Evolutionary conservation across 2,113 vertebrate genomes (phyloP).

Genomic region (Fregata magnificens): DNA sequence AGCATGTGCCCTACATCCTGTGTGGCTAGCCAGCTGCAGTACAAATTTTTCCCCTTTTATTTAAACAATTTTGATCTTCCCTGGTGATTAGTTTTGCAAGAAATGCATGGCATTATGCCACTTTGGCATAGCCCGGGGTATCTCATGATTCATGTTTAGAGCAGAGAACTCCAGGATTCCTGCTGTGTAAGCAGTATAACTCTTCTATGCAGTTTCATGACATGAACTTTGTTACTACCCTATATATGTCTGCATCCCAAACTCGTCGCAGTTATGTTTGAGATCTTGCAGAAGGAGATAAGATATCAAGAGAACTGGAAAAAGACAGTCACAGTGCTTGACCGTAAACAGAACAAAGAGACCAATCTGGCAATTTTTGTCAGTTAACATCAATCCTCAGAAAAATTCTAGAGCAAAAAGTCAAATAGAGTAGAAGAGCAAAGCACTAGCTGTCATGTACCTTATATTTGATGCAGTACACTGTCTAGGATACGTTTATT

Average conservation of each 20-base stretch:
- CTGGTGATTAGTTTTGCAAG: not conserved
- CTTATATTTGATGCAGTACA: not conserved
- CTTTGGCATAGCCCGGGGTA: not conserved
- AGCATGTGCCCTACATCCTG: not conserved
- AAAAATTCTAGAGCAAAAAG: conserved; percentile 22
- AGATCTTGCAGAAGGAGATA: not conserved
- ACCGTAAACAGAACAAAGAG: not conserved
- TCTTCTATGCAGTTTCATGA: not conserved
- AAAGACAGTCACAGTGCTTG: not conserved
- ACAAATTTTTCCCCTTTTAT: not conserved
- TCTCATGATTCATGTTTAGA: not conserved
- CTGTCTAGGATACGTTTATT: not conserved
- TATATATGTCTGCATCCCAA: not conserved
- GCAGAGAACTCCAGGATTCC: not conserved
- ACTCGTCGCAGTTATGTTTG: not conserved
- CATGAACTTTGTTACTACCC: not conserved
- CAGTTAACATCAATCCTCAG: conserved; percentile 6
- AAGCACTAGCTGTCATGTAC: not conserved
- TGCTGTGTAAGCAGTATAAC: not conserved
- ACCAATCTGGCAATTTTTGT: not conserved
- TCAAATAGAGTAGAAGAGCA: not conserved
- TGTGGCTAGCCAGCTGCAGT: not conserved
- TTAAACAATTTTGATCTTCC: not conserved
- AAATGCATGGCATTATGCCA: not conserved
- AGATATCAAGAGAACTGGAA: not conserved